A percentile compares a stretch with the other conserved stretches of the same genome.
These are phyloP conservation scores for Anolis sagrei DNA, from an alignment of 2,113 vertebrate genomes.

Conservation along the genomic window DNA sequence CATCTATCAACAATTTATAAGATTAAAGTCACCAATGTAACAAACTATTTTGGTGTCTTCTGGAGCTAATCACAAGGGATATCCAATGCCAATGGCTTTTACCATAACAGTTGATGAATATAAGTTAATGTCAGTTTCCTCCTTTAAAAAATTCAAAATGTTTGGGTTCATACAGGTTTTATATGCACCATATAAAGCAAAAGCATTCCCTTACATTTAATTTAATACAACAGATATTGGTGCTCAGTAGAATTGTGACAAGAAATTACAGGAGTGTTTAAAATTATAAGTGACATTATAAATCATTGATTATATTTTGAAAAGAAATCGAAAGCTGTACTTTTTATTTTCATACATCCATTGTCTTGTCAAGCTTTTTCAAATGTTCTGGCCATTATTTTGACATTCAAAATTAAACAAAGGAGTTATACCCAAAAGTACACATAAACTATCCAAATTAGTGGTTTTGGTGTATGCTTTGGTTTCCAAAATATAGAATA, in stretches of 20 bases:
- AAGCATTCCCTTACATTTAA: neutral
- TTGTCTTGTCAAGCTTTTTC: neutral
- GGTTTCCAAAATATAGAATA: slow-evolving; percentile 42
- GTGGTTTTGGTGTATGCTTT: slow-evolving; percentile 23
- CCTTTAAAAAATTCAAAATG: neutral
- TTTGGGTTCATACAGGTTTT: neutral
- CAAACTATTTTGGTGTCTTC: neutral
- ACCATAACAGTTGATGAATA: neutral
- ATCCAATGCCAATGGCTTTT: neutral
- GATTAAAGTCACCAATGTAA: neutral
- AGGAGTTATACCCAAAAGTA: neutral
- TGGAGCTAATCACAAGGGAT: neutral
- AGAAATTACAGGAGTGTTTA: neutral
- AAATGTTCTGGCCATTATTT: neutral
- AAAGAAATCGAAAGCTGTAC: neutral
- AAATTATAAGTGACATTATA: neutral
- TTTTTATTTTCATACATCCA: neutral
- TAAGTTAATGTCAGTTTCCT: neutral
- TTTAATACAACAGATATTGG: too few relatives aligned
- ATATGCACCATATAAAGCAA: neutral
- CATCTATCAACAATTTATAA: too few relatives aligned
- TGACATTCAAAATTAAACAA: neutral
- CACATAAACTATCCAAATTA: neutral
- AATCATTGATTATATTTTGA: neutral
- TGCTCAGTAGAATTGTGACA: neutral